Conservation (phyloP, 2,888 invertebrate species). For the Dicyrtoma fusca region DNA sequence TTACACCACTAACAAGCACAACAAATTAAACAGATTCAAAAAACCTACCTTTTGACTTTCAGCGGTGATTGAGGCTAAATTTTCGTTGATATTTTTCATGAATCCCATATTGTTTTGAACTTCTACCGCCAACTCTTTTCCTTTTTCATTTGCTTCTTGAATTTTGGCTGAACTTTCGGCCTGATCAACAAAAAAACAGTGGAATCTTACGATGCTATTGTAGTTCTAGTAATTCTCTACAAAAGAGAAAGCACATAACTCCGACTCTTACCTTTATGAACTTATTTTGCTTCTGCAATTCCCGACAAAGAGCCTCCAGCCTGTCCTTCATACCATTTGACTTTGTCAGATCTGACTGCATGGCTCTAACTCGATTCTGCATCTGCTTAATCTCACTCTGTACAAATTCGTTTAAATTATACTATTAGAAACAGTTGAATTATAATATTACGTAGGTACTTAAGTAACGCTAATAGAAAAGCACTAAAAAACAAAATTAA, state of each 20-base stretch:
- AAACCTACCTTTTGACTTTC: slow-evolving; percentile 52
- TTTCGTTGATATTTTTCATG: slow-evolving; percentile 56
- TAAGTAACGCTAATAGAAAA: background rate
- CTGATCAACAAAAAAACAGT: slow-evolving; percentile 38
- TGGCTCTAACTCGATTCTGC: slow-evolving; percentile 49
- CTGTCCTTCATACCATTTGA: slow-evolving; percentile 52
- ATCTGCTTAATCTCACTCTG: slow-evolving; percentile 53
- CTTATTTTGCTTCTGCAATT: slow-evolving; percentile 56
- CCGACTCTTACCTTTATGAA: slow-evolving; percentile 54
- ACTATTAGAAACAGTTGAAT: background rate
- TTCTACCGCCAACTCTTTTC: slow-evolving; percentile 54
- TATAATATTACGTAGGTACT: background rate
- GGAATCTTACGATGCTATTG: too few species aligned
- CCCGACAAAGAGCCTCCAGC: slow-evolving; percentile 54
- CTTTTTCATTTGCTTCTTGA: slow-evolving; percentile 55
- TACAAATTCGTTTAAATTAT: too few species aligned
- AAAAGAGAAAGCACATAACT: too few species aligned
- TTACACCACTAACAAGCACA: too few species aligned
- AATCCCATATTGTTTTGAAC: slow-evolving; percentile 57
- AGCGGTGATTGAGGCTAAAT: slow-evolving; percentile 53
- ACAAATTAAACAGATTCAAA: too few species aligned
- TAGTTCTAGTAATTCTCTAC: too few species aligned
- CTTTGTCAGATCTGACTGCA: slow-evolving; percentile 51
- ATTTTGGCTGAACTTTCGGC: slow-evolving; percentile 55
- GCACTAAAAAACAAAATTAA: background rate